phyloP scores from a whole-genome alignment of 2,797 vertebrate species.

The Sebastes paucispinis region DNA sequence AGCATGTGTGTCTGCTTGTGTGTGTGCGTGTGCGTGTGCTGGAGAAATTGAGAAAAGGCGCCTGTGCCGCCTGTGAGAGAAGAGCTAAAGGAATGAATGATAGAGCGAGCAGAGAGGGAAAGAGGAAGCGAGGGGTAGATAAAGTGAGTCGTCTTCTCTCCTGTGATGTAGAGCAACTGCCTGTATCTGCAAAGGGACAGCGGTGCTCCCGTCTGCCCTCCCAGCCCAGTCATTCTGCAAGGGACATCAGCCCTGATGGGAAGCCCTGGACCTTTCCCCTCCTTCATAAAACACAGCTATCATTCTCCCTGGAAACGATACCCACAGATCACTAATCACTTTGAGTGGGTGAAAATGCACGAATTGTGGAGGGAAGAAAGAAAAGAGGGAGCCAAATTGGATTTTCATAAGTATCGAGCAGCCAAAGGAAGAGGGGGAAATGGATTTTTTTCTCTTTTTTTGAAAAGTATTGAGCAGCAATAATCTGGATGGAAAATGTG shows the following conservation, averaged over 20 bases:
- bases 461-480: conserved; percentile 74
- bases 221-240: conserved; percentile 59
- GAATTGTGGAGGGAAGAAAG: conserved; percentile 67
- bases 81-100: conserved; percentile 70
- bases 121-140: conserved; percentile 64
- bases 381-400: conserved; percentile 74
- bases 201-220: conserved; percentile 73
- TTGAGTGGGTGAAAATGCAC: conserved; percentile 67
- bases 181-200: conserved; percentile 82
- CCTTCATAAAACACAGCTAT: conserved; percentile 71
- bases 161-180: conserved; percentile 74
- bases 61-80: conserved; percentile 60
- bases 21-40: conserved; percentile 27
- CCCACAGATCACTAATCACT: conserved; percentile 78
- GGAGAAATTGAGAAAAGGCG: conserved; percentile 67
- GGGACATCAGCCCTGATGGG: conserved; percentile 66
- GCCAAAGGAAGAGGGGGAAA: conserved; percentile 71
- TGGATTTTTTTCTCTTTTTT: conserved; percentile 61
- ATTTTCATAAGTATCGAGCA: conserved; percentile 79
- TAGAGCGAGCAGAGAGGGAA: conserved; percentile 55
- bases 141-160: conserved; percentile 73
- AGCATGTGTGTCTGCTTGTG: conserved; percentile 42
- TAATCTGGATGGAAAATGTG: conserved; percentile 79
- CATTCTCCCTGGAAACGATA: conserved; percentile 70
- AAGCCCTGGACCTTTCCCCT: conserved; percentile 63